phyloP scores from a whole-genome alignment of 2,797 vertebrate genomes.

The Coccyzus lansbergi region DNA sequence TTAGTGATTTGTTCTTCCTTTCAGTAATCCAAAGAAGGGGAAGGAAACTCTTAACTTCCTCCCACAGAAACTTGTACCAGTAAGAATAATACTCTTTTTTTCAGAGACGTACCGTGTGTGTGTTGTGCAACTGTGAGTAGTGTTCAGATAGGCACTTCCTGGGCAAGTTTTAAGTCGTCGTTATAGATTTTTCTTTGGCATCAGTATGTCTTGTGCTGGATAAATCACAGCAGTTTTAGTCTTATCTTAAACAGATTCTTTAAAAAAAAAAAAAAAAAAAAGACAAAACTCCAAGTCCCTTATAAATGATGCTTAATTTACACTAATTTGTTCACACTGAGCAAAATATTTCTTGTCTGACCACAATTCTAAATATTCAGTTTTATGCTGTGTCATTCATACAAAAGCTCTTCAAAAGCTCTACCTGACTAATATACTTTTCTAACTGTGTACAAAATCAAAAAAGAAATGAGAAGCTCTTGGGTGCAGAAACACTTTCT shows the following conservation, averaged over 20 bases:
- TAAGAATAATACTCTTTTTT: not conserved
- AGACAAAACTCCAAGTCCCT: not conserved
- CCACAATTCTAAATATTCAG: not conserved
- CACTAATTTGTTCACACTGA: not conserved
- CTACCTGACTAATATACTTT: not conserved
- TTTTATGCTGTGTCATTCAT: not conserved
- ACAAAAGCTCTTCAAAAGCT: not conserved
- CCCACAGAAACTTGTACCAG: not conserved
- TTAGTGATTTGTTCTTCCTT: conserved; percentile 23
- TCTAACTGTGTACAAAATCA: not conserved
- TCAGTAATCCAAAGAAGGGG: not conserved
- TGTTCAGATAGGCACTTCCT: not conserved
- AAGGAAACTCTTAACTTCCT: conserved; percentile 5
- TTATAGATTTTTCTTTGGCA: conserved; percentile 10
- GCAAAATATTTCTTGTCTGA: not conserved
- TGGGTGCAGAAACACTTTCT: not conserved
- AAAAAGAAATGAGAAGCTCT: not conserved
- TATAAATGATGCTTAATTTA: conserved; percentile 3
- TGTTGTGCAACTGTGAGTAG: not conserved
- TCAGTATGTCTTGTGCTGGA: not conserved
- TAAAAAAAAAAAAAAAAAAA: too few relatives aligned
- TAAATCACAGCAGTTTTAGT: not conserved
- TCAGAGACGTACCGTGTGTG: accelerated
- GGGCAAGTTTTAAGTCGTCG: not conserved
- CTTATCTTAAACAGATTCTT: not conserved